Evolutionary conservation across 2,797 vertebrate species (phyloP).

Genomic region (Eulemur albifrons): DNA sequence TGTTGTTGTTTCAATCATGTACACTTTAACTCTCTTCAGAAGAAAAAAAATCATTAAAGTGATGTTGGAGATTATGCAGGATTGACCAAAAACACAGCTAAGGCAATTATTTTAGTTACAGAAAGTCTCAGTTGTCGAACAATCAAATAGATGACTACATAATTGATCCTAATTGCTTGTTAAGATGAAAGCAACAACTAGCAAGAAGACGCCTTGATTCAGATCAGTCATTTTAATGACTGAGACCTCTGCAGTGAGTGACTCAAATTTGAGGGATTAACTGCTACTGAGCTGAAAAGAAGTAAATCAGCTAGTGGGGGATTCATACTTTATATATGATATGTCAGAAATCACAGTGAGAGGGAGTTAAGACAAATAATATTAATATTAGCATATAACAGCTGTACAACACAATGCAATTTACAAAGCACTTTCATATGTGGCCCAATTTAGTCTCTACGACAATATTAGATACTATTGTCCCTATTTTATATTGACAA

Average conservation of each 20-base stretch:
- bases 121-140: constrained; percentile 53
- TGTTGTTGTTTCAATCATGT: constrained; percentile 51
- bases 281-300: constrained; percentile 9
- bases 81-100: constrained; percentile 45
- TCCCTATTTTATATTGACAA: not conserved
- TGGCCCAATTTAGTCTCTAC: not conserved
- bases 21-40: constrained; percentile 3
- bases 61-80: constrained; percentile 1
- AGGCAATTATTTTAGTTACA: constrained; percentile 51
- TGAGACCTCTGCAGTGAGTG: not conserved
- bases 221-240: constrained; percentile 59
- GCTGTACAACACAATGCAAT: not conserved
- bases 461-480: not conserved
- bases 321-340: not conserved
- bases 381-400: not conserved
- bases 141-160: constrained; percentile 47
- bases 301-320: not conserved
- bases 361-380: not conserved
- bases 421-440: not conserved
- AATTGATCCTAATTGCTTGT: constrained; percentile 59
- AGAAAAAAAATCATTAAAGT: constrained; percentile 47
- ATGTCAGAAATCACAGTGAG: not conserved
- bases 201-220: constrained; percentile 40
- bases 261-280: constrained; percentile 44
- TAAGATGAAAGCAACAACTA: constrained; percentile 56